Conservation (phyloP, 2,888 invertebrate species). For the Orthonychiurus folsomi region DNA sequence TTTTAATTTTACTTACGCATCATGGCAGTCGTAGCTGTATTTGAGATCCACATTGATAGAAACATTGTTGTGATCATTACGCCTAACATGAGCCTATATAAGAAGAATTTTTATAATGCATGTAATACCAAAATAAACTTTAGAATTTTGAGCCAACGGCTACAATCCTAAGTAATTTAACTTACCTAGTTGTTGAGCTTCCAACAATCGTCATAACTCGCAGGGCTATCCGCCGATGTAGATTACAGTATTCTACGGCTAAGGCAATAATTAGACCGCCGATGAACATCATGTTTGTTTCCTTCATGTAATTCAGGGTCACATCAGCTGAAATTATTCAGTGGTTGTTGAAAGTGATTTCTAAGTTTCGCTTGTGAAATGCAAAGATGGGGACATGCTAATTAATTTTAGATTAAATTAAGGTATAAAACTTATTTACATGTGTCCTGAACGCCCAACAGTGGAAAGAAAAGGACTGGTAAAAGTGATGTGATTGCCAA, state of each 20-base stretch:
- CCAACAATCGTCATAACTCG: slow-evolving; percentile 43
- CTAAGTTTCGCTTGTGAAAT: too few relatives aligned
- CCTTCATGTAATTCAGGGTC: slow-evolving; percentile 30
- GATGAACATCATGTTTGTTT: slow-evolving; percentile 41
- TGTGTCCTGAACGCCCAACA: slow-evolving; percentile 63
- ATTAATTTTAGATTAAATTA: too few relatives aligned
- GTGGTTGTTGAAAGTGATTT: too few relatives aligned
- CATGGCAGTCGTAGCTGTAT: slow-evolving; percentile 45
- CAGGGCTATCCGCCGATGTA: slow-evolving; percentile 48
- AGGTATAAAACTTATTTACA: slow-evolving; percentile 17
- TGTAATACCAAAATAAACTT: background rate
- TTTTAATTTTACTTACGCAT: slow-evolving; percentile 9
- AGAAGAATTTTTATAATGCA: too few relatives aligned
- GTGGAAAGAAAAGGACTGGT: slow-evolving; percentile 71
- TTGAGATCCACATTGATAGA: slow-evolving; percentile 49
- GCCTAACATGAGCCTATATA: slow-evolving; percentile 41
- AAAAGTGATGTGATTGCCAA: slow-evolving; percentile 73
- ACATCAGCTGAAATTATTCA: background rate
- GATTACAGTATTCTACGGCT: slow-evolving; percentile 48
- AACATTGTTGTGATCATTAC: slow-evolving; percentile 47
- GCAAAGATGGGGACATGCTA: too few relatives aligned
- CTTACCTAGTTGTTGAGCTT: slow-evolving; percentile 13
- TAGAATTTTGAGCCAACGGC: too few relatives aligned
- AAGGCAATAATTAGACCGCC: slow-evolving; percentile 49
- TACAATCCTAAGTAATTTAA: background rate